Evolutionary conservation across 2,888 invertebrate species (phyloP), one percentile per base, ranked within the genome.

Genomic region (Netelia virgata): DNA sequence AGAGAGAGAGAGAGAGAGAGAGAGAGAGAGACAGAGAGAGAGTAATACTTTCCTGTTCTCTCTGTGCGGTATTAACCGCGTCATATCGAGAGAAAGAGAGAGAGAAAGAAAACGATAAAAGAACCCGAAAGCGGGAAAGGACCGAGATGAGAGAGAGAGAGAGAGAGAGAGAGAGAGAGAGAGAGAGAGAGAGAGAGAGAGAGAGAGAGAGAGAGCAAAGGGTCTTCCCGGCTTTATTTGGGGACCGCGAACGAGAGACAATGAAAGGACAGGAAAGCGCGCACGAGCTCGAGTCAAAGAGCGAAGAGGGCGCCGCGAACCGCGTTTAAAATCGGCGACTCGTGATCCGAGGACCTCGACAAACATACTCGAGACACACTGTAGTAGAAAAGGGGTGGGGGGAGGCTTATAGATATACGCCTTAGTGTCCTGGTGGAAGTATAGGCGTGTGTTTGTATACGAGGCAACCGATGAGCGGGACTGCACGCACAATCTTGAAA

Each of bases 181-280:
- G 47, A 11, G 11, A 57, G 47, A 11, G 11, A 57, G 47, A 11
- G 11, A 57, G 47, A 11, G 11, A 57, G 47, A 11, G 11, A 57
- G 47, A 11, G 11, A 57, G 47, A 11, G 11, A n/a, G n/a, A n/a
- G n/a, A 57, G 47, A 11, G 11, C 57, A 63, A 70, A 57, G 66
- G 28, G 59, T 50, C 79, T 66, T 61, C 78, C 78, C 79, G 55
- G 66, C 82, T 85, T 85, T 85, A 85, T 85, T 85, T 82, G 84
- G 84, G 79, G 53, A 53, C 50, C 70, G 64, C 53, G 64, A 66
- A 68, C 36, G 28, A 55, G 47, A 47, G 47, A 47, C 11, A 47
- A 14, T 14, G 47, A 47, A 14, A 47, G 47, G 8, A 14, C 10
- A 36, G 55, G 75, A 73, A 68, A 55, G 53, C 23, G 63, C 18